These are phyloP conservation scores for Rhadinocentrus ornatus DNA, from an alignment of 2,797 vertebrate genomes.

Conservation along the genomic window DNA sequence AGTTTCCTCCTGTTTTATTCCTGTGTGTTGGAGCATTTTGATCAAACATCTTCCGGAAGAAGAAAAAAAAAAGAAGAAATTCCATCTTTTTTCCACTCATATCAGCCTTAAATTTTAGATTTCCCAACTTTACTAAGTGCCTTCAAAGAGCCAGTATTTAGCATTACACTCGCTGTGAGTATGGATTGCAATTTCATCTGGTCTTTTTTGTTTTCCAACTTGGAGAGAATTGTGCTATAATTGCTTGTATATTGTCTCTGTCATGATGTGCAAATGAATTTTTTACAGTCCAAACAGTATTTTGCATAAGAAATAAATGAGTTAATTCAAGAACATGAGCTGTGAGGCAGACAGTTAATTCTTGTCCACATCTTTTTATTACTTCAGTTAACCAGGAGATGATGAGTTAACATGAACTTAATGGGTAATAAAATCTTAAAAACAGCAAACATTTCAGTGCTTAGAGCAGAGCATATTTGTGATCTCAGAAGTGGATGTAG, in stretches of 20 bases:
- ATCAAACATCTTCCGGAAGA: not conserved
- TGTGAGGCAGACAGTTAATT: not conserved
- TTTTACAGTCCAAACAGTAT: slow-evolving; percentile 70
- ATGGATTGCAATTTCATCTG: slow-evolving; percentile 35
- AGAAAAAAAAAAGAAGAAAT: slow-evolving; percentile 4
- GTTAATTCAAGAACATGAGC: slow-evolving; percentile 35
- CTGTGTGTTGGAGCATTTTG: slow-evolving; percentile 16
- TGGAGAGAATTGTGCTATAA: slow-evolving; percentile 53
- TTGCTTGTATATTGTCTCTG: slow-evolving; percentile 61
- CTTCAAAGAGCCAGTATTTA: slow-evolving; percentile 74
- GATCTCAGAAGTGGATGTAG: slow-evolving; percentile 84
- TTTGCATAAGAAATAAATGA: slow-evolving; percentile 81
- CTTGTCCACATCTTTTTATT: slow-evolving; percentile 22
- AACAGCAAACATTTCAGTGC: not conserved
- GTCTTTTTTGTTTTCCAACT: slow-evolving; percentile 30
- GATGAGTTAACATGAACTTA: slow-evolving; percentile 3
- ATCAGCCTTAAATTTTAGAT: slow-evolving; percentile 21
- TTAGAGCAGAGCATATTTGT: no score
- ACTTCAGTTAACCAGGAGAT: slow-evolving; percentile 7
- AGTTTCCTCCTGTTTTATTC: slow-evolving; percentile 9
- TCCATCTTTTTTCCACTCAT: not conserved
- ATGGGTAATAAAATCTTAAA: rapidly evolving
- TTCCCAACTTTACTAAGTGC: slow-evolving; percentile 55
- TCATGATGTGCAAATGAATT: slow-evolving; percentile 61
- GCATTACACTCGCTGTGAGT: slow-evolving; percentile 27